Percentiles rank a stretch among this genome's conserved stretches.
Conservation (phyloP, 2,797 vertebrate genomes). For the Enoplosus armatus region DNA sequence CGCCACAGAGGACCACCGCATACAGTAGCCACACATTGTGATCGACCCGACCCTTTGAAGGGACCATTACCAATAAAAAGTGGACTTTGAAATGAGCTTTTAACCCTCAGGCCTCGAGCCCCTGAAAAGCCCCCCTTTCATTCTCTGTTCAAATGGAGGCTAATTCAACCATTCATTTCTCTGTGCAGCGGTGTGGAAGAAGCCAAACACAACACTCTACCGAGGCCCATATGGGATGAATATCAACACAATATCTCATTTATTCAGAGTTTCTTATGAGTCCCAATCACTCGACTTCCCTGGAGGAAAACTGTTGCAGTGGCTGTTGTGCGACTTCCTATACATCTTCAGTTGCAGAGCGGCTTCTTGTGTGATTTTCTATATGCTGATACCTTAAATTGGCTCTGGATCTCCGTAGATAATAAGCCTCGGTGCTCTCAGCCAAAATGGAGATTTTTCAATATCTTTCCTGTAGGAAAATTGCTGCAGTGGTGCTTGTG, state of each 20-base stretch:
- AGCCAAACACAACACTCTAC: not conserved
- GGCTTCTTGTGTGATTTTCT: slow-evolving; percentile 4
- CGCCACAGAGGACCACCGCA: slow-evolving; percentile 11
- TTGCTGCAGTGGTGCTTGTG: slow-evolving; percentile 3
- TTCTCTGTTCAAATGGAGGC: slow-evolving; percentile 14
- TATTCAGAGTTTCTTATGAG: not conserved
- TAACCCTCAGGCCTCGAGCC: slow-evolving; percentile 38
- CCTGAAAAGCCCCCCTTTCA: not conserved
- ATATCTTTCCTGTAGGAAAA: not conserved
- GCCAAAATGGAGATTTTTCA: slow-evolving; percentile 8
- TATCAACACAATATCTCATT: not conserved
- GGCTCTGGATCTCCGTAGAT: not conserved
- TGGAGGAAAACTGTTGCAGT: not conserved
- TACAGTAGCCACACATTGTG: slow-evolving; percentile 6
- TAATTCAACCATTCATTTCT: not conserved
- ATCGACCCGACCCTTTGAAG: slow-evolving; percentile 54
- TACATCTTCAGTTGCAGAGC: not conserved
- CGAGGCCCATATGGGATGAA: not conserved
- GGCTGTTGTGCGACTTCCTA: not conserved
- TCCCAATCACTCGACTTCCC: not conserved
- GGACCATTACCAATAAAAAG: slow-evolving; percentile 50
- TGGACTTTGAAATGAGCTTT: slow-evolving; percentile 56
- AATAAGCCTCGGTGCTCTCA: slow-evolving; percentile 4
- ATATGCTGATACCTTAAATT: slow-evolving; percentile 4
- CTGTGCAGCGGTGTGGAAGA: slow-evolving; percentile 29